Percentiles rank a stretch among this genome's conserved stretches.
Evolutionary conservation across 2,797 vertebrate genomes (phyloP).

Genomic region (Lerista edwardsae): DNA sequence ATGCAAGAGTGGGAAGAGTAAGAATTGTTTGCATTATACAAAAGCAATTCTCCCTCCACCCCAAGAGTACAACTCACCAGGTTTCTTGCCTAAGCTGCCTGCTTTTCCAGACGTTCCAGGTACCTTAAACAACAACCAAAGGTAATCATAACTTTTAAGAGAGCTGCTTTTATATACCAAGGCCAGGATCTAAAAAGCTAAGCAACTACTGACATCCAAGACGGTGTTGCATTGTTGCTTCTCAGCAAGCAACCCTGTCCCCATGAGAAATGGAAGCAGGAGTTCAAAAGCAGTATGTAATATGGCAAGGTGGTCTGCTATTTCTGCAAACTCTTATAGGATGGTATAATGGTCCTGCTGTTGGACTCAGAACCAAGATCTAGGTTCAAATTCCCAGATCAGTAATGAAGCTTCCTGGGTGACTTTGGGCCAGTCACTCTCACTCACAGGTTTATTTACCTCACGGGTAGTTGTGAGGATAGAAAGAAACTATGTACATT

Average conservation of each 20-base stretch:
- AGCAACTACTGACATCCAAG: background rate
- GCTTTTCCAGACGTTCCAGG: slow-evolving; percentile 92
- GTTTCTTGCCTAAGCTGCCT: slow-evolving; percentile 97
- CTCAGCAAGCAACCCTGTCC: background rate
- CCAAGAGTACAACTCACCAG: slow-evolving; percentile 82
- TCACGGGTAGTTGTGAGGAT: no score
- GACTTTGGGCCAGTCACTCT: no score
- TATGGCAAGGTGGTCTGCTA: background rate
- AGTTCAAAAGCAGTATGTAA: background rate
- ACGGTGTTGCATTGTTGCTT: background rate
- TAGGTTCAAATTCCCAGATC: no score
- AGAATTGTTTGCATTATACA: background rate
- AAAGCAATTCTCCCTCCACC: background rate
- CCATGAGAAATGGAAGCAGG: background rate
- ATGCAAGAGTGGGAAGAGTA: slow-evolving; percentile 7
- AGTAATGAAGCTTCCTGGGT: no score
- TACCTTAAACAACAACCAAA: slow-evolving; percentile 81
- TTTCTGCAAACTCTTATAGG: background rate
- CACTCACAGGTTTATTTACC: no score
- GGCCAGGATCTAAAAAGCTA: background rate
- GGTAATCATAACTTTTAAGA: slow-evolving; percentile 42
- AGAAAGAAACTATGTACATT: no score
- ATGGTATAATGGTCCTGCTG: no score
- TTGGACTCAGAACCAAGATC: no score
- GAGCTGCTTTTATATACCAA: slow-evolving; percentile 11